A percentile compares a stretch with the other conserved stretches of the same genome.
phyloP scores from a whole-genome alignment of 2,888 invertebrate genomes.

The Aphodius sticticus region DNA sequence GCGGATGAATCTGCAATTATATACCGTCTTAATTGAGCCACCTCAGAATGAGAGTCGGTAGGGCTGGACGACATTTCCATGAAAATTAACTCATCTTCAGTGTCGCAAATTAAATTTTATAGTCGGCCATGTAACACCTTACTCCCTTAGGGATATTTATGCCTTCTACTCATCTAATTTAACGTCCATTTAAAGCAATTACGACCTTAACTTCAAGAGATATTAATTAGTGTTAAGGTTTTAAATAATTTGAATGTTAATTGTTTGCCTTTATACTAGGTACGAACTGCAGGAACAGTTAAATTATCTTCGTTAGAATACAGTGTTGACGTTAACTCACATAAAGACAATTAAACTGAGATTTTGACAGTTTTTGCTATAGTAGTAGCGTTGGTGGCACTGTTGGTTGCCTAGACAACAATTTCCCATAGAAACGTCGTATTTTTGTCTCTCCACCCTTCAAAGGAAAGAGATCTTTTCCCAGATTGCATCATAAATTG shows the following conservation, averaged over 20 bases:
- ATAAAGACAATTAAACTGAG: too few relatives aligned
- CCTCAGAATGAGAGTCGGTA: not conserved
- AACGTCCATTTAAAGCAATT: not conserved
- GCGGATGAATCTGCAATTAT: not conserved
- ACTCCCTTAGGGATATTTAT: not conserved
- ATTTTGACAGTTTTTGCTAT: too few relatives aligned
- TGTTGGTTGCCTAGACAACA: too few relatives aligned
- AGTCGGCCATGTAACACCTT: not conserved
- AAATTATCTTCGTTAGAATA: too few relatives aligned
- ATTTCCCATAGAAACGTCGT: too few relatives aligned
- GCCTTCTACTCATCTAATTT: not conserved
- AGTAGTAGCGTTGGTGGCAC: too few relatives aligned
- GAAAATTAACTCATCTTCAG: not conserved
- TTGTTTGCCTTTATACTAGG: not conserved
- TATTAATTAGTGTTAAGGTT: not conserved
- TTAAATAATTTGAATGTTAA: not conserved
- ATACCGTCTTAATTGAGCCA: not conserved
- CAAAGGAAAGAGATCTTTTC: too few relatives aligned
- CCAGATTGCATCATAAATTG: too few relatives aligned
- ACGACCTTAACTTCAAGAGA: not conserved
- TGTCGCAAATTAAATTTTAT: not conserved
- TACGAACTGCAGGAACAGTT: too few relatives aligned
- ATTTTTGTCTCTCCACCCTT: too few relatives aligned
- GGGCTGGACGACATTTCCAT: not conserved
- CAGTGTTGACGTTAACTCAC: too few relatives aligned